Conservation (phyloP, 2,888 invertebrate species). For the Mesorhabditis spiculigera region DNA sequence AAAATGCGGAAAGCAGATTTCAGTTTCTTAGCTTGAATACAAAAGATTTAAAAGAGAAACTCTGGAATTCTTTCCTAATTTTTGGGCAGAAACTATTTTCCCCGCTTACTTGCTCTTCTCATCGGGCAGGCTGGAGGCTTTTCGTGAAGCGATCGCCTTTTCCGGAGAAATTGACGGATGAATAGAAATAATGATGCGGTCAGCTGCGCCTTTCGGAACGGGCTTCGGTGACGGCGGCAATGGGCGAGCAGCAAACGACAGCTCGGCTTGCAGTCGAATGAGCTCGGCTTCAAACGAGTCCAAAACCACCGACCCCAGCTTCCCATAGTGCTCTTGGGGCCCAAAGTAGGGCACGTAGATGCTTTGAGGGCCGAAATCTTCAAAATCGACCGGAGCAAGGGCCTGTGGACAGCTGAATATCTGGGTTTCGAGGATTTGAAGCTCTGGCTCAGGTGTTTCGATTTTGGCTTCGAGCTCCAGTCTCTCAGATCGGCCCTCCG, state of each 20-base stretch:
- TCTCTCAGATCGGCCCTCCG: too few species aligned
- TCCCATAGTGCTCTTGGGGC: neutral
- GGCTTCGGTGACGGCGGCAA: too few species aligned
- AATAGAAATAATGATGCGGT: neutral
- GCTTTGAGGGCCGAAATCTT: neutral
- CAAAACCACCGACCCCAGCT: neutral
- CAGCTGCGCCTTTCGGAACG: neutral
- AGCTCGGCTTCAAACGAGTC: slow-evolving; percentile 6
- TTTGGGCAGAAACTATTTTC: too few species aligned
- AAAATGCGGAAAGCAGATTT: too few species aligned
- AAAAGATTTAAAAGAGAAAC: slow-evolving; percentile 7
- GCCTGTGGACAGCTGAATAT: neutral
- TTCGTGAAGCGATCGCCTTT: neutral
- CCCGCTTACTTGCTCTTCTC: too few species aligned
- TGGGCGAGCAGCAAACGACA: neutral
- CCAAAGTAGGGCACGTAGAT: slow-evolving; percentile 4
- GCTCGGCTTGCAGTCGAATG: neutral
- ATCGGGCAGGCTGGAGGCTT: too few species aligned
- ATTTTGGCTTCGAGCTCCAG: too few species aligned
- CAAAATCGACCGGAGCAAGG: neutral
- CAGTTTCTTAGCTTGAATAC: too few species aligned
- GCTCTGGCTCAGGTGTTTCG: too few species aligned
- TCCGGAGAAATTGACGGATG: neutral
- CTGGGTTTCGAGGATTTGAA: too few species aligned
- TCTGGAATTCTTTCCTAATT: neutral